These are phyloP conservation scores for Drosophila greeni DNA, from an alignment of 2,888 invertebrate species.

Conservation along the genomic window DNA sequence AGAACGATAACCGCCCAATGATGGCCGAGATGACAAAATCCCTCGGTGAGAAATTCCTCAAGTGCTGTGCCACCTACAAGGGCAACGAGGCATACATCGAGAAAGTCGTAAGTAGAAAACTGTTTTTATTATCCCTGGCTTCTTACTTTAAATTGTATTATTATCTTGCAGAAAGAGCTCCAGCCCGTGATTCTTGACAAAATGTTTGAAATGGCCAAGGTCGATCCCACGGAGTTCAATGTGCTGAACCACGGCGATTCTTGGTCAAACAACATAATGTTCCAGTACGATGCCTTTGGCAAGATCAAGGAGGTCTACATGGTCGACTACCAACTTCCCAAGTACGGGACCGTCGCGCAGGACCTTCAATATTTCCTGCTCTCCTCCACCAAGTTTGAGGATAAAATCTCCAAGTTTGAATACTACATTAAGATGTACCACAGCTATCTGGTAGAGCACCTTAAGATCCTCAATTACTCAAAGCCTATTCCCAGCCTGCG, in stretches of 20 bases:
- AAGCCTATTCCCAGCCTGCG: constrained; percentile 66
- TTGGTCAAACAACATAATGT: constrained; percentile 75
- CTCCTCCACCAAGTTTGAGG: constrained; percentile 68
- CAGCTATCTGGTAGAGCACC: constrained; percentile 64
- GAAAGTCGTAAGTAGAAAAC: constrained; percentile 53
- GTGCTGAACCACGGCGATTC: constrained; percentile 70
- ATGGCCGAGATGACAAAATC: constrained; percentile 34
- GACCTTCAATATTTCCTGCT: constrained; percentile 75
- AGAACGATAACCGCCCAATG: constrained; percentile 40
- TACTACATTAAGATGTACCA: constrained; percentile 73
- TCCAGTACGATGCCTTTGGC: constrained; percentile 61
- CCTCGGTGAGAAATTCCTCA: constrained; percentile 31
- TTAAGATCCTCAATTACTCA: constrained; percentile 66
- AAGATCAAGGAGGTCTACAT: constrained; percentile 66
- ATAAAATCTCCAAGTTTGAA: constrained; percentile 73
- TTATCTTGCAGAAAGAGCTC: constrained; percentile 44
- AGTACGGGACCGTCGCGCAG: constrained; percentile 67
- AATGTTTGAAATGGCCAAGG: constrained; percentile 31
- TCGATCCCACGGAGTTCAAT: constrained; percentile 63
- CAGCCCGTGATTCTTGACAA: constrained; percentile 44
- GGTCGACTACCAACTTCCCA: constrained; percentile 73
- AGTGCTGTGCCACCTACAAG: constrained; percentile 43
- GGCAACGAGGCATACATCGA: constrained; percentile 50
- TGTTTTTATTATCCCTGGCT: no score
- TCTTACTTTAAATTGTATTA: not conserved